Evolutionary conservation across 2,797 vertebrate genomes (phyloP), one percentile per base, ranked within the genome.

Genomic region (Malurus leucopterus): DNA sequence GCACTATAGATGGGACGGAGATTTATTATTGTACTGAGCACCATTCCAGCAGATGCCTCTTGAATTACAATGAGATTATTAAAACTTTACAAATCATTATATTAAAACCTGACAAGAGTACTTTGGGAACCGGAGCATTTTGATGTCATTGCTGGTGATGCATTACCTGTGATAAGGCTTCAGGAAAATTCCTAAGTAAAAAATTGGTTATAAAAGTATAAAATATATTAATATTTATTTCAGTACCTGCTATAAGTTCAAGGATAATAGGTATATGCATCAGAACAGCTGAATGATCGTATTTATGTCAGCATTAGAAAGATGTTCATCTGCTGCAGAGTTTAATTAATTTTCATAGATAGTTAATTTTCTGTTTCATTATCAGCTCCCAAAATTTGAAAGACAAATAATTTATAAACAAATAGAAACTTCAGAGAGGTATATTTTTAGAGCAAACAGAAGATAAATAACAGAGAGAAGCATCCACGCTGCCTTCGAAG

Each of bases 1-100:
- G 94, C 85, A 29, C 22, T 71, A 65, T 93, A 93, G 93, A 96
- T 86, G 87, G 94, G 95, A 93, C 6, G 13, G 92, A 96, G 93
- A 96, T 97, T 96, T 95, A 97, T 96, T 95, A 92, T 34, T 62
- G 90, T 74, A 92, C 94, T 70, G 89, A 95, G 89, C 54, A 76
- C 90, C 85, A 86, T 91, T 96, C 96, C 94, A 95, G 93, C 91
- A 95, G 91, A 95, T 93, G 94, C 93, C 94, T 93, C 91, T 94
- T 80, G 95, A 97, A 97, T 96, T 94, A 96, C 93, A 97, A 97
- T 96, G 95, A 97, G 95, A 97, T 95, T 94, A 97, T 97, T 97
- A 97, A 97, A 97, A 96, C 96, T 96, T 94, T 96, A 94, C 96
- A 97, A 97, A 96, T 97, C 96, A 96, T 95, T 94, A 93, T 88